Conservation (phyloP, 2,888 invertebrate genomes). For the Lomographa bimaculata region DNA sequence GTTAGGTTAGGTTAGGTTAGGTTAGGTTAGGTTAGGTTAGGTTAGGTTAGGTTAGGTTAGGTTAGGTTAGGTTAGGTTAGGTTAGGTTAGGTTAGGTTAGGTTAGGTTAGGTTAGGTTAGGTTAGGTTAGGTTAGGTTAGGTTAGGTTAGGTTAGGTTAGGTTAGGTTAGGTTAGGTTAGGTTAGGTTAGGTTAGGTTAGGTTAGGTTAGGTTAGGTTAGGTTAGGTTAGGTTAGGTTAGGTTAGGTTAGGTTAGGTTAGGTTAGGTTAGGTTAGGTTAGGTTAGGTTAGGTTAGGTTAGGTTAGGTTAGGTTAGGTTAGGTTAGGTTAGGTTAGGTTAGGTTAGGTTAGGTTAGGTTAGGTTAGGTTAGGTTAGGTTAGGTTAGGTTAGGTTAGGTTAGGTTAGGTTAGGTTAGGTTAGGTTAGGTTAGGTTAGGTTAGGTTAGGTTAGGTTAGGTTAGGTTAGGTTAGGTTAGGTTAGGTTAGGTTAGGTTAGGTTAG, state of each 20-base stretch:
- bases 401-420: conserved; percentile 20
- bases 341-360: conserved; percentile 31
- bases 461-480: conserved; percentile 36
- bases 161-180: conserved; percentile 28
- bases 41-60: conserved; percentile 26
- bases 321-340: conserved; percentile 28
- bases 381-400: conserved; percentile 21
- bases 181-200: conserved; percentile 25
- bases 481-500: conserved; percentile 23
- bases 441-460: conserved; percentile 31
- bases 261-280: conserved; percentile 27
- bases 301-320: conserved; percentile 30
- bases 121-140: conserved; percentile 7
- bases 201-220: conserved; percentile 30
- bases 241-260: conserved; percentile 29
- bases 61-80: conserved; percentile 20
- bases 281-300: conserved; percentile 25
- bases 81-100: conserved; percentile 23
- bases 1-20: too few species aligned
- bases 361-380: conserved; percentile 29
- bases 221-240: conserved; percentile 28
- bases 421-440: conserved; percentile 23
- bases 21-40: too few species aligned
- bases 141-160: conserved; percentile 27
- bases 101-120: conserved; percentile 10